These are phyloP conservation scores for Myrmecobius fasciatus DNA, from an alignment of 2,113 vertebrate genomes.

Conservation along the genomic window DNA sequence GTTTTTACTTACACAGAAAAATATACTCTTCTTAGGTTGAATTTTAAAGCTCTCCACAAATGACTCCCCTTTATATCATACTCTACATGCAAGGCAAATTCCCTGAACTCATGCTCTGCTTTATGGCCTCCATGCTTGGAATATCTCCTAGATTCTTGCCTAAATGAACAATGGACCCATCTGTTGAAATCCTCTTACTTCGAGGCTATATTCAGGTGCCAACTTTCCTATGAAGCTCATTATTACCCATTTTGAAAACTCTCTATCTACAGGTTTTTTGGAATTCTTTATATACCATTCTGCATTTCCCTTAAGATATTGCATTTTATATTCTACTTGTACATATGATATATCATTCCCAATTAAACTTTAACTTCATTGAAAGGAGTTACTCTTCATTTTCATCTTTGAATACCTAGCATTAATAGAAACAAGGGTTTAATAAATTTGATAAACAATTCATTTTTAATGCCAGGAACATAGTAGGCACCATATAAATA, in stretches of 20 bases:
- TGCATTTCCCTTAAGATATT: not conserved
- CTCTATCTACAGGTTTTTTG: not conserved
- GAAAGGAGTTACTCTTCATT: not conserved
- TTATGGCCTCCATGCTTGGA: not conserved
- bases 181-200: not conserved
- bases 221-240: not conserved
- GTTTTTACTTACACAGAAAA: not conserved
- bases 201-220: not conserved
- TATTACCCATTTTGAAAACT: not conserved
- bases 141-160: not conserved
- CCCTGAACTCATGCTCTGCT: not conserved
- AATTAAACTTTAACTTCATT: not conserved
- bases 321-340: not conserved
- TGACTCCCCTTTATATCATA: not conserved
- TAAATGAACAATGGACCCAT: not conserved
- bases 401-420: not conserved
- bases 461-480: not conserved
- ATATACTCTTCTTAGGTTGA: not conserved
- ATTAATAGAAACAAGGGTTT: not conserved
- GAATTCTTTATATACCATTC: not conserved
- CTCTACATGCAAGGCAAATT: not conserved
- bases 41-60: not conserved
- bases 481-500: not conserved
- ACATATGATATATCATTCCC: not conserved
- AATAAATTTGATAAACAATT: not conserved